phyloP scores from a whole-genome alignment of 2,113 vertebrate species.

The Malurus melanocephalus region DNA sequence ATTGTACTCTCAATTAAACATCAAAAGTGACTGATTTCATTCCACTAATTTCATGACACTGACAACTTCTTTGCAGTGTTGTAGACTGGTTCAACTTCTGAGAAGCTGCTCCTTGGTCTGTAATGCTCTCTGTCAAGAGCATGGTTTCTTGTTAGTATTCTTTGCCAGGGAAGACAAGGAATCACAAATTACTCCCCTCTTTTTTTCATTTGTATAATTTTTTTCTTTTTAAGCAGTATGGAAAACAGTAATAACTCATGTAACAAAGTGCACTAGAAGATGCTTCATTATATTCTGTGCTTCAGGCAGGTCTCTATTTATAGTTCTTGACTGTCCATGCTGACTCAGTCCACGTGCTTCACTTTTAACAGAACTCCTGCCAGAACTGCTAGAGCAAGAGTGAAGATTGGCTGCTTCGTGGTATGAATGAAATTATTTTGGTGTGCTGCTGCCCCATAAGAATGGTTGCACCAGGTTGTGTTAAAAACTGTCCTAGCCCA shows the following conservation, averaged over 20 bases:
- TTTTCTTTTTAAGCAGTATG: background rate
- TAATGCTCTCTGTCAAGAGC: background rate
- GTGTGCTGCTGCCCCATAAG: background rate
- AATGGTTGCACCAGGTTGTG: background rate
- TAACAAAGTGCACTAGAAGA: background rate
- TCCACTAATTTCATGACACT: background rate
- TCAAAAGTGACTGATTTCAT: background rate
- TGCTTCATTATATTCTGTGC: slow-evolving; percentile 28
- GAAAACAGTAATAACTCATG: slow-evolving; percentile 6
- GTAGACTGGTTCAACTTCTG: background rate
- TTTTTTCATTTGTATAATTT: background rate
- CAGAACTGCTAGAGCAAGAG: background rate
- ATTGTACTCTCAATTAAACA: background rate
- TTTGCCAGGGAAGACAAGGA: background rate
- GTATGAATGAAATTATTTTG: slow-evolving; percentile 15
- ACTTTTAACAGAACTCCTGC: slow-evolving; percentile 40
- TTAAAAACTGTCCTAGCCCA: background rate
- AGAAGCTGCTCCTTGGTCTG: background rate
- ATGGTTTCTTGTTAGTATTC: background rate
- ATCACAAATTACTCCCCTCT: background rate
- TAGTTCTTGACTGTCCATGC: background rate
- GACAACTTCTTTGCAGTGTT: background rate
- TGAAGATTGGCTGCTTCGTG: background rate
- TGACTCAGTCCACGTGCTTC: background rate
- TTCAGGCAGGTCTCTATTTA: slow-evolving; percentile 10